phyloP scores from a whole-genome alignment of 2,113 vertebrate genomes.

The Cynocephalus volans region DNA sequence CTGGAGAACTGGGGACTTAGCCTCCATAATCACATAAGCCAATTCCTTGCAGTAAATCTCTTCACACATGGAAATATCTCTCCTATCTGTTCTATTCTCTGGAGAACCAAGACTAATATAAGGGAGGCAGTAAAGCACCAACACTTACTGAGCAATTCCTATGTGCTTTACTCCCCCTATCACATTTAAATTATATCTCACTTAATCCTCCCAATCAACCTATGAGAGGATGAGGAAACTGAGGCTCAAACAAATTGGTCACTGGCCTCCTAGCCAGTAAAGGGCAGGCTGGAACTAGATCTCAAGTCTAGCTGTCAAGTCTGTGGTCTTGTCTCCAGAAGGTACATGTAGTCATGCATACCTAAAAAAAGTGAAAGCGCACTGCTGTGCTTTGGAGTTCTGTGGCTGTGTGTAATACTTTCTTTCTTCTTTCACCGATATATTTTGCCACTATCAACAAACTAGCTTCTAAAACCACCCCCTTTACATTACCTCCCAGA shows the following conservation, averaged over 20 bases:
- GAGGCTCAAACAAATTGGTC: conserved; percentile 18
- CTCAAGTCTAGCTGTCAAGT: neutral
- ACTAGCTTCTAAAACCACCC: neutral
- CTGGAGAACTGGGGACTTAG: neutral
- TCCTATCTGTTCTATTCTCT: neutral
- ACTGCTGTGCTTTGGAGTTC: neutral
- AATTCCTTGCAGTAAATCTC: neutral
- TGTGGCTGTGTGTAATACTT: neutral
- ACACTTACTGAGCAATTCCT: neutral
- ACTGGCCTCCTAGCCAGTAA: neutral
- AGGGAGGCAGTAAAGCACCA: neutral
- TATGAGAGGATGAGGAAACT: neutral
- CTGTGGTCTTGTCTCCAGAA: neutral
- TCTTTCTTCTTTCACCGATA: neutral
- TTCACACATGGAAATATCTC: neutral
- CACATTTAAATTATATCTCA: conserved; percentile 30
- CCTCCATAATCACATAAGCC: neutral
- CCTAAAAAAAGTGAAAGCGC: neutral
- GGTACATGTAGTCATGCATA: no score
- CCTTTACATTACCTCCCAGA: neutral
- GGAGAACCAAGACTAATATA: neutral
- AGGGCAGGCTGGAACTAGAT: neutral
- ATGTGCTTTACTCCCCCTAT: neutral
- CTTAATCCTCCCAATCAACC: conserved; percentile 18
- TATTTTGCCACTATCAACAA: neutral